These are phyloP conservation scores for Alosa sapidissima DNA, from an alignment of 2,797 vertebrate species.

Conservation along the genomic window DNA sequence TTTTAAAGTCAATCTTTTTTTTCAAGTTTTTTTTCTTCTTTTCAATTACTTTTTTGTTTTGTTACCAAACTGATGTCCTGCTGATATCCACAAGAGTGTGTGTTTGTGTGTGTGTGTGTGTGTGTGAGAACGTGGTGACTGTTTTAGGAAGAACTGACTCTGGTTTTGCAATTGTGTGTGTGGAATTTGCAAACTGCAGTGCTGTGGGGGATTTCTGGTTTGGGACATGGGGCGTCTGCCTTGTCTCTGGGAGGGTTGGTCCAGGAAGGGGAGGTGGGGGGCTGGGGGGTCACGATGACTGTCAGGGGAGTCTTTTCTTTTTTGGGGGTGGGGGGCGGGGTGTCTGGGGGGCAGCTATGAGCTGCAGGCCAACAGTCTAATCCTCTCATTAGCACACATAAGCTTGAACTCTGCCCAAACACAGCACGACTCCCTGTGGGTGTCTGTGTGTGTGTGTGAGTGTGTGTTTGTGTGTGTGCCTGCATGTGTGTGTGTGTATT, in stretches of 20 bases:
- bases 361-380: conserved; percentile 42
- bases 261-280: neutral
- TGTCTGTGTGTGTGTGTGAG: conserved; percentile 43
- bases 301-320: conserved; percentile 55
- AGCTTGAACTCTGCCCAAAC: conserved; percentile 36
- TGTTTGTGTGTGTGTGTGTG: conserved; percentile 30
- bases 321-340: neutral
- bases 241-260: neutral
- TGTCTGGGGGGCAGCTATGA: conserved; percentile 43
- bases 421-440: conserved; percentile 26
- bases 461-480: neutral
- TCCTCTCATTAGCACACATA: conserved; percentile 49
- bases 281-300: conserved; percentile 28
- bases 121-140: conserved; percentile 27
- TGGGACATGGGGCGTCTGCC: neutral
- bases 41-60: conserved; percentile 28
- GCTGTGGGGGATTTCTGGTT: neutral
- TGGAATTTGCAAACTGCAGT: neutral
- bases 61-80: neutral
- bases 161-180: neutral
- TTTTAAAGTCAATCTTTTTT: conserved; percentile 22
- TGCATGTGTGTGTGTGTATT: neutral
- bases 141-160: neutral
- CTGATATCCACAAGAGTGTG: conserved; percentile 32
- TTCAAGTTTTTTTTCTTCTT: conserved; percentile 16